A percentile compares a stretch with the other conserved stretches of the same genome.
Conservation (phyloP, 2,797 vertebrate species). For the Phrynocephalus vlangalii region DNA sequence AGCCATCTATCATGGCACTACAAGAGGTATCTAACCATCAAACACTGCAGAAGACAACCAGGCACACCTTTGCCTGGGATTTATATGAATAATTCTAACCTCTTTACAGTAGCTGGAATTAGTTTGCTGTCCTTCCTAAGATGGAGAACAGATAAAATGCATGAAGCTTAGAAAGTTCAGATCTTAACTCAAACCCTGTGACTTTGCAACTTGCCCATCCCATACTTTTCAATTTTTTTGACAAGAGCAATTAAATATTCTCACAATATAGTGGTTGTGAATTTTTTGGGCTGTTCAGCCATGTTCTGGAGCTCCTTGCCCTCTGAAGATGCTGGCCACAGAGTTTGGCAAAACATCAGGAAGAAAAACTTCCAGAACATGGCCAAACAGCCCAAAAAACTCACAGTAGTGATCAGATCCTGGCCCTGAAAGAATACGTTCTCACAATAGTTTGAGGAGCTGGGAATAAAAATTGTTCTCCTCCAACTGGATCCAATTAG, state of each 20-base stretch:
- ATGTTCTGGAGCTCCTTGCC: no score
- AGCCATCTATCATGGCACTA: conserved; percentile 10
- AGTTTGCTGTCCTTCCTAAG: not conserved
- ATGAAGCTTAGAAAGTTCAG: not conserved
- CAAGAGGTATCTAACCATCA: not conserved
- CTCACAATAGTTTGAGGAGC: not conserved
- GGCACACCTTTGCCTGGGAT: not conserved
- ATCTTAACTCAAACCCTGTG: not conserved
- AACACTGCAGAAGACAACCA: not conserved
- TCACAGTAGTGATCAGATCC: no score
- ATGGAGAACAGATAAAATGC: not conserved
- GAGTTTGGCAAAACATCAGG: no score
- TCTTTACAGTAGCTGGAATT: not conserved
- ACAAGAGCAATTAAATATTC: not conserved
- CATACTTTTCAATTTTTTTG: not conserved
- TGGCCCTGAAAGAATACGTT: no score
- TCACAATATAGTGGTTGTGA: no score
- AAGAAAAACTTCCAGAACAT: no score
- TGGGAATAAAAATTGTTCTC: not conserved
- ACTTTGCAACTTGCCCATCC: not conserved
- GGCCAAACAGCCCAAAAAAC: no score
- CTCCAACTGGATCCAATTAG: not conserved
- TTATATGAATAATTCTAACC: not conserved
- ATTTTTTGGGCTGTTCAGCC: no score
- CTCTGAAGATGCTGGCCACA: no score